Conservation (phyloP, 2,113 vertebrate genomes). For the Hypanus sabinus region DNA sequence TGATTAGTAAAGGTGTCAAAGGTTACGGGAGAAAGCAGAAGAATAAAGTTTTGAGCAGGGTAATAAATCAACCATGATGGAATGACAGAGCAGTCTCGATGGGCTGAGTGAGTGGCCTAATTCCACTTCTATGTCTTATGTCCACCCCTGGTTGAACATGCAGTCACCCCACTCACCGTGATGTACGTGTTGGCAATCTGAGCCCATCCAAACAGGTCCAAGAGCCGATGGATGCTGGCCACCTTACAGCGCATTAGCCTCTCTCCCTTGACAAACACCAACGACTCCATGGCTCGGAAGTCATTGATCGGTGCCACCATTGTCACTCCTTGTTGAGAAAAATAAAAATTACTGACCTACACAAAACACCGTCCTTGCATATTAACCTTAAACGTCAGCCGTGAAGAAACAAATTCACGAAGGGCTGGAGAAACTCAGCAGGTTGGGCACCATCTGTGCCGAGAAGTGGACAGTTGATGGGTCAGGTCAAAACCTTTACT, state of each 20-base stretch:
- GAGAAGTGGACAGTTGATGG: no score
- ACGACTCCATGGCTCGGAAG: conserved; percentile 68
- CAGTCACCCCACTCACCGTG: conserved; percentile 64
- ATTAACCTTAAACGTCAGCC: background rate
- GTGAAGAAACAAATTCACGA: background rate
- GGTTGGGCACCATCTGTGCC: no score
- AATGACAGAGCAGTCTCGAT: no score
- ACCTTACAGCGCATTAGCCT: conserved; percentile 89
- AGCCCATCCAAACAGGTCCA: conserved; percentile 90
- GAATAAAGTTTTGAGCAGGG: no score
- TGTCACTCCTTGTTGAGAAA: conserved; percentile 61
- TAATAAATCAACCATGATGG: no score
- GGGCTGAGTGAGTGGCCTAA: no score
- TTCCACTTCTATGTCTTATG: no score
- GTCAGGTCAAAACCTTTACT: no score
- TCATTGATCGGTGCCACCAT: conserved; percentile 87
- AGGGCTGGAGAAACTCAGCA: no score
- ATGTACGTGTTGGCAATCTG: conserved; percentile 74
- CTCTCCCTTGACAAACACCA: conserved; percentile 82
- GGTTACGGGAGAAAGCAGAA: no score
- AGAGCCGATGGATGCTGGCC: conserved; percentile 78
- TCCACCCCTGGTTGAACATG: background rate
- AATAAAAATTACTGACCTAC: background rate
- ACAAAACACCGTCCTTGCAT: background rate
- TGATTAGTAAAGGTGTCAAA: no score